Conservation (phyloP, 2,113 vertebrate genomes). For the Penelope pileata region DNA sequence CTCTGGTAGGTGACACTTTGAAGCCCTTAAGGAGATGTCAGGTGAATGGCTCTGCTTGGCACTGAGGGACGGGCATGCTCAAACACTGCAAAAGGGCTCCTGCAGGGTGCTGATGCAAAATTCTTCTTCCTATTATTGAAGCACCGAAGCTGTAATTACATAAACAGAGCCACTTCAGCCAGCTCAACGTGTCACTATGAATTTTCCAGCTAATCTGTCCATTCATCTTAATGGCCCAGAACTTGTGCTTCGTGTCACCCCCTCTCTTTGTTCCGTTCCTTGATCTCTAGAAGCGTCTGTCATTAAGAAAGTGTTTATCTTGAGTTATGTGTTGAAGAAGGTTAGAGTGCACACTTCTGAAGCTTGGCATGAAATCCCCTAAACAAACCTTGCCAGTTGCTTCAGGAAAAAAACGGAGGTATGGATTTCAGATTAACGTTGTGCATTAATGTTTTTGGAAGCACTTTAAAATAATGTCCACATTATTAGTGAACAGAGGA, state of each 20-base stretch:
- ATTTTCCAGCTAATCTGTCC: conserved; percentile 83
- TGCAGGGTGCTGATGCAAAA: conserved; percentile 18
- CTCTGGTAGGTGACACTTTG: conserved; percentile 17
- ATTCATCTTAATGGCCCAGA: conserved; percentile 77
- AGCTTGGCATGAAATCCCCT: conserved; percentile 88
- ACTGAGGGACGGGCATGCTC: conserved; percentile 44
- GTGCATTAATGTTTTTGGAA: conserved; percentile 49
- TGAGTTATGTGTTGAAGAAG: conserved; percentile 85
- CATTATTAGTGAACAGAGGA: conserved; percentile 24
- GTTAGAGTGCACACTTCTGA: conserved; percentile 81
- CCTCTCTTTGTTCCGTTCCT: conserved; percentile 88
- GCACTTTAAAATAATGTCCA: conserved; percentile 16
- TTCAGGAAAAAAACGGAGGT: conserved; percentile 41
- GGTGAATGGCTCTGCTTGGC: conserved; percentile 62
- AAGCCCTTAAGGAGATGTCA: conserved; percentile 64
- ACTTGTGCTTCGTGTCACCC: conserved; percentile 79
- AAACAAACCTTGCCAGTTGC: conserved; percentile 83
- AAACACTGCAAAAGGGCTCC: conserved; percentile 30
- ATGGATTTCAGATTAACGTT: conserved; percentile 74
- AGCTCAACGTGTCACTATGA: conserved; percentile 78
- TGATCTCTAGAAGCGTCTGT: conserved; percentile 84
- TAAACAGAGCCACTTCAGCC: conserved; percentile 86
- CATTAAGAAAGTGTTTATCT: conserved; percentile 79
- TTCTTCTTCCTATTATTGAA: conserved; percentile 48
- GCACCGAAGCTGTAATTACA: conserved; percentile 83